phyloP scores from a whole-genome alignment of 2,113 vertebrate genomes.

The Aegotheles bennettii region DNA sequence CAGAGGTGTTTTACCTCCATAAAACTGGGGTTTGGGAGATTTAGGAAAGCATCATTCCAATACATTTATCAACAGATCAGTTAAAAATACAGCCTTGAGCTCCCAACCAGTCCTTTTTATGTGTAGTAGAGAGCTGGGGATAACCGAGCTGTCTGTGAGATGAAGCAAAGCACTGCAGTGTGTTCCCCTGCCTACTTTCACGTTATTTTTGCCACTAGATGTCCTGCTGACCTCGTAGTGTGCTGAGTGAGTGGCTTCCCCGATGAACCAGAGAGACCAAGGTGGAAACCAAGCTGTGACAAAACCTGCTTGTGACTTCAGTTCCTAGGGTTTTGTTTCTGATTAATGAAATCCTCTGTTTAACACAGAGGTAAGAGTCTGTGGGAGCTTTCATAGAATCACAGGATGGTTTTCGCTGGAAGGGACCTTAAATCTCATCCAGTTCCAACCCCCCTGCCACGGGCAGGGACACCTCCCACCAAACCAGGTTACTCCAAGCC shows the following conservation, averaged over 20 bases:
- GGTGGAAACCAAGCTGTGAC: not conserved
- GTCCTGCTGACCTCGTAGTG: constrained; percentile 10
- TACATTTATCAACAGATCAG: not conserved
- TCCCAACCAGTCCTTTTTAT: not conserved
- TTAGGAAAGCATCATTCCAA: not conserved
- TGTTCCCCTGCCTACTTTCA: not conserved
- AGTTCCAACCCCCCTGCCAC: no score
- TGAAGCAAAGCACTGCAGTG: not conserved
- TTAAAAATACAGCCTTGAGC: not conserved
- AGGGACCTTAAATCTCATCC: no score
- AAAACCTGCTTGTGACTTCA: not conserved
- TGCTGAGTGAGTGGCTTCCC: rapidly evolving
- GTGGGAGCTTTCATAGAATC: no score
- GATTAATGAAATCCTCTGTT: not conserved
- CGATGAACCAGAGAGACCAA: not conserved
- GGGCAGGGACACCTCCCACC: no score
- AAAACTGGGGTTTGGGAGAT: not conserved
- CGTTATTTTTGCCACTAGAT: constrained; percentile 37
- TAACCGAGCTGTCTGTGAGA: not conserved
- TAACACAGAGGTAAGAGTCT: not conserved
- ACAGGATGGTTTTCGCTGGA: no score
- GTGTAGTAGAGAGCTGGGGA: not conserved
- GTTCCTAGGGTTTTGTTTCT: not conserved
- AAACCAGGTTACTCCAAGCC: no score
- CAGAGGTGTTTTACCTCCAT: not conserved